A percentile compares a stretch with the other conserved stretches of the same genome.
phyloP scores from a whole-genome alignment of 2,113 vertebrate species.

The Muntiacus muntjak region DNA sequence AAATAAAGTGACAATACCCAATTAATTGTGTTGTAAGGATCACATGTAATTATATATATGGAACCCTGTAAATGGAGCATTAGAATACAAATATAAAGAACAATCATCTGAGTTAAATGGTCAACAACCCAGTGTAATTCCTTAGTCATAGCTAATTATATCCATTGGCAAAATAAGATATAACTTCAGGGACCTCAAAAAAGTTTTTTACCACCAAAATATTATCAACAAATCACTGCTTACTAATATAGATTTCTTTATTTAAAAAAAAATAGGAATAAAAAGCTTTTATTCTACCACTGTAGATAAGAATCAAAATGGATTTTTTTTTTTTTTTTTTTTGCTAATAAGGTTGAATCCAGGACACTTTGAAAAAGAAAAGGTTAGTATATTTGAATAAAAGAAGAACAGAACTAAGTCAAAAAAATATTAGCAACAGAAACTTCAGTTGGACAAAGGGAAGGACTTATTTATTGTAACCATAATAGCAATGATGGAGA shows the following conservation, averaged over 20 bases:
- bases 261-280: neutral
- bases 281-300: neutral
- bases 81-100: neutral
- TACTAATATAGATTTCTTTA: neutral
- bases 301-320: neutral
- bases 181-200: neutral
- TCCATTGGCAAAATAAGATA: neutral
- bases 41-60: neutral
- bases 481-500: neutral
- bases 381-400: neutral
- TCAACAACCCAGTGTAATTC: neutral
- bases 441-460: neutral
- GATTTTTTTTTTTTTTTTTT: neutral
- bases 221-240: neutral
- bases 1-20: neutral
- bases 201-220: neutral
- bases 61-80: neutral
- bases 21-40: neutral
- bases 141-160: neutral
- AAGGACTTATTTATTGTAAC: neutral
- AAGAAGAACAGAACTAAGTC: neutral
- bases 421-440: neutral
- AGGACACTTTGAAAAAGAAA: neutral
- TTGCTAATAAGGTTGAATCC: neutral
- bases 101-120: neutral